Conservation (phyloP, 2,888 invertebrate species). For the Chrysina gloriosa region DNA sequence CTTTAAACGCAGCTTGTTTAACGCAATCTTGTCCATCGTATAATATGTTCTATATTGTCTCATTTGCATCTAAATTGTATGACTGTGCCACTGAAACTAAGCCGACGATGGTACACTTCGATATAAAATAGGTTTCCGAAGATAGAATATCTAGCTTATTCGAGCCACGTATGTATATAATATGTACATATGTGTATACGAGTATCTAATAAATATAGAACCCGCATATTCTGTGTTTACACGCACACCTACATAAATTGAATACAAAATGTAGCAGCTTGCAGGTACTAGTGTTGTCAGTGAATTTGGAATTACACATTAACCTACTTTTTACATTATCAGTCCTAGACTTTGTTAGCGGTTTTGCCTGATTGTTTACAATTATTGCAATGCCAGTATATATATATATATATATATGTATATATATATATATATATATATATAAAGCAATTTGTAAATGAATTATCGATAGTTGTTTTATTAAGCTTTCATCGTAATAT, state of each 20-base stretch:
- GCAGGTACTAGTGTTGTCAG: not conserved
- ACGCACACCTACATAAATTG: not conserved
- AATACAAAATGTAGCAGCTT: not conserved
- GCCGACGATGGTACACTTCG: not conserved
- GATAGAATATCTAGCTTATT: constrained; percentile 19
- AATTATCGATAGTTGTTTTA: no score
- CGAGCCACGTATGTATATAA: constrained; percentile 24
- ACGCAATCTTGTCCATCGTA: not conserved
- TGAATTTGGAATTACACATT: constrained; percentile 13
- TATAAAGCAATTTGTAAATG: no score
- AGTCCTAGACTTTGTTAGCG: not conserved
- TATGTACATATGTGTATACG: not conserved
- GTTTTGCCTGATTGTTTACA: not conserved
- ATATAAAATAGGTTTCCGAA: not conserved
- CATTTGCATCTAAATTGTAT: constrained; percentile 5
- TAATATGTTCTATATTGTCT: not conserved
- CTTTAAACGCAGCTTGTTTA: not conserved
- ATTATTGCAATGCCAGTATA: not conserved
- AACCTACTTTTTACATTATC: constrained; percentile 33
- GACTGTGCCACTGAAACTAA: not conserved
- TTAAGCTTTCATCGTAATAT: no score
- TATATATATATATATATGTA: no score
- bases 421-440: no score
- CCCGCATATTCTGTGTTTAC: constrained; percentile 9
- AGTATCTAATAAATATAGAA: constrained; percentile 25